Evolutionary conservation across 2,888 invertebrate species (phyloP).

Genomic region (Bombylius major): DNA sequence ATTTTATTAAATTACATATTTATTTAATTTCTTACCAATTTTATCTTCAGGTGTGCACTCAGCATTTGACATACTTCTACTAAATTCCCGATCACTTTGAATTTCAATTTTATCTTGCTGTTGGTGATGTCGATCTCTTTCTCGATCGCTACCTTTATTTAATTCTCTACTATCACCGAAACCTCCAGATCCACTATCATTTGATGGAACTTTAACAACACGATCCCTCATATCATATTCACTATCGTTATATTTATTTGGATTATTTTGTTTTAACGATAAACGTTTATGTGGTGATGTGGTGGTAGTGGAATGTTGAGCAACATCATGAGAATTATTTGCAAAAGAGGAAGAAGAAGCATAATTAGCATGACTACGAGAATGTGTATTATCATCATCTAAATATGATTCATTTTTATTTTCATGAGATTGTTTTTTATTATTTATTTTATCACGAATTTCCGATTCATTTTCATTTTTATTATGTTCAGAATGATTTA

Average conservation of each 20-base stretch:
- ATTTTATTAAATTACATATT: not conserved
- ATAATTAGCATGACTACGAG: conserved; percentile 46
- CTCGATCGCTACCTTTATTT: conserved; percentile 20
- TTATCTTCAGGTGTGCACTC: conserved; percentile 76
- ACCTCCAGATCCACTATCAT: conserved; percentile 16
- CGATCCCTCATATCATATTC: conserved; percentile 41
- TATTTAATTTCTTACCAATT: conserved; percentile 44
- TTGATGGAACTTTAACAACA: conserved; percentile 21
- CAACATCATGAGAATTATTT: conserved; percentile 34
- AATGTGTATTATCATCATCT: conserved; percentile 36
- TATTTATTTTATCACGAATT: not conserved
- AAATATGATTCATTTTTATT: not conserved
- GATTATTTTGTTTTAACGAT: conserved; percentile 28
- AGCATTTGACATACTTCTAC: conserved; percentile 68
- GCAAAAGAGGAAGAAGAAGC: conserved; percentile 50
- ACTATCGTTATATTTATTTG: conserved; percentile 35
- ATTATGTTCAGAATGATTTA: not conserved
- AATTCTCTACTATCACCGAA: conserved; percentile 17
- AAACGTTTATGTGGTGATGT: conserved; percentile 22
- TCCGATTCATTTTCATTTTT: not conserved
- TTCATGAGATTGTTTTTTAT: not conserved
- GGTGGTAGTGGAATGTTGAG: conserved; percentile 26
- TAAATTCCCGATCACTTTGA: conserved; percentile 38
- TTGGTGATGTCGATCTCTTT: conserved; percentile 35
- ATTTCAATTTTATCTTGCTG: conserved; percentile 9